These are phyloP conservation scores for Dendrolimus houi DNA, from an alignment of 2,888 invertebrate species.

Conservation along the genomic window DNA sequence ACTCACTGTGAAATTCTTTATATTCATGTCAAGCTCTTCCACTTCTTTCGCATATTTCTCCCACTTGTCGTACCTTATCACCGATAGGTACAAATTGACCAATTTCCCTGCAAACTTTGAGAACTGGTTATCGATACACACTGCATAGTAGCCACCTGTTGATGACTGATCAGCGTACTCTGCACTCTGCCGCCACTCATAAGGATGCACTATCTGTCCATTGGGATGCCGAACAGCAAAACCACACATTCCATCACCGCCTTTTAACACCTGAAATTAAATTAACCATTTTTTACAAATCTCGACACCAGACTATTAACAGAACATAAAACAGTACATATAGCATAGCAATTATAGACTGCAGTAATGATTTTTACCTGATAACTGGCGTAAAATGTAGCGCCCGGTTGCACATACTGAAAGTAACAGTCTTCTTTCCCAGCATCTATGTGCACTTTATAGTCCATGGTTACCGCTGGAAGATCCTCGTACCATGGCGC, in stretches of 20 bases:
- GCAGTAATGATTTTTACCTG: constrained; percentile 79
- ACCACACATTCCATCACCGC: constrained; percentile 96
- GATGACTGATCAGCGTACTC: constrained; percentile 92
- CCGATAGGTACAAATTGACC: constrained; percentile 92
- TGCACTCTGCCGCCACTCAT: constrained; percentile 92
- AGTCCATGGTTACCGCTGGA: constrained; percentile 96
- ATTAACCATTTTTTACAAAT: neutral
- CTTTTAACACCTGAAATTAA: constrained; percentile 85
- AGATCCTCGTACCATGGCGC: constrained; percentile 90
- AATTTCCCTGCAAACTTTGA: constrained; percentile 93
- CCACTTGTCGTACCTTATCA: constrained; percentile 95
- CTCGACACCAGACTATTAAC: no score
- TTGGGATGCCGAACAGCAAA: constrained; percentile 92
- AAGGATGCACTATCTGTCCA: constrained; percentile 90
- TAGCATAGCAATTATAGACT: constrained; percentile 2
- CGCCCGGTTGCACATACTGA: constrained; percentile 94
- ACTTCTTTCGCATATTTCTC: constrained; percentile 93
- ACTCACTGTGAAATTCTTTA: constrained; percentile 93
- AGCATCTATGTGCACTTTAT: constrained; percentile 96
- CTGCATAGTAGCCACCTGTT: constrained; percentile 90
- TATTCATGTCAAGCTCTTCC: constrained; percentile 89
- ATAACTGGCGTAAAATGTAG: constrained; percentile 95
- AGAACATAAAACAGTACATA: neutral
- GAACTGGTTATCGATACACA: constrained; percentile 95
- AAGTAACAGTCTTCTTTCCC: constrained; percentile 96